Evolutionary conservation across 2,113 vertebrate species (phyloP), one percentile per base, ranked within the genome.

Genomic region (Larimichthys crocea): DNA sequence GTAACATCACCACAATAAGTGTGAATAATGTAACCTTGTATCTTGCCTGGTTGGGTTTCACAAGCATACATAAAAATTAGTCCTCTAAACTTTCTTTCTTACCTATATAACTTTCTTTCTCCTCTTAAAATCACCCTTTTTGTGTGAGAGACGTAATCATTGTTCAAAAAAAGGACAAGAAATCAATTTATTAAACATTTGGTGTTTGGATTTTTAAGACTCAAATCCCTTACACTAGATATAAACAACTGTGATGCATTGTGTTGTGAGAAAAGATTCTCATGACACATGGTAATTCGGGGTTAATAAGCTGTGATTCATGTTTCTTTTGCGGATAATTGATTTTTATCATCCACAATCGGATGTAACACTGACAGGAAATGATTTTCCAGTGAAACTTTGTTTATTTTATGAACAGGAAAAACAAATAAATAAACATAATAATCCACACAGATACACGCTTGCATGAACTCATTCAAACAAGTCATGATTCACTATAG

Each of bases 1-100:
- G 97, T 98, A 96, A 90, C 49, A 9, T 40, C 12, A 50, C 3
- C 0, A 10, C 16, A 20, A 3, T 15, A 49, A 50, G 14, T 31
- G 3, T 35, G 12, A 4, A 53, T 16, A 40, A 29, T n/a, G 9
- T 22, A 17, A 46, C 10, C 26, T 15, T 59, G 7, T 60, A 14
- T 46, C 5, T 22, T 14, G 24, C 24, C n/a, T 10, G 0, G 8
- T 3, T 4, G 2, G 19, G 9, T 19, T 35, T 68, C n/a, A 50
- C 20, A 35, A 40, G n/a, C 53, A 57, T 44, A 15, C n/a, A 44
- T 52, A 48, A 50, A 50, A 74, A 20, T 3, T 10, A n/a, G 9
- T 48, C 4, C 10, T 66, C 76, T 74, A 35, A 66, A 20, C 26
- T 70, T 44, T 69, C 11, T 69, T 29, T 68, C 17, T 26, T 7